Percentiles rank a stretch among this genome's conserved stretches.
These are phyloP conservation scores for Catamblyrhynchus diadema DNA, from an alignment of 2,797 vertebrate species.

Conservation along the genomic window DNA sequence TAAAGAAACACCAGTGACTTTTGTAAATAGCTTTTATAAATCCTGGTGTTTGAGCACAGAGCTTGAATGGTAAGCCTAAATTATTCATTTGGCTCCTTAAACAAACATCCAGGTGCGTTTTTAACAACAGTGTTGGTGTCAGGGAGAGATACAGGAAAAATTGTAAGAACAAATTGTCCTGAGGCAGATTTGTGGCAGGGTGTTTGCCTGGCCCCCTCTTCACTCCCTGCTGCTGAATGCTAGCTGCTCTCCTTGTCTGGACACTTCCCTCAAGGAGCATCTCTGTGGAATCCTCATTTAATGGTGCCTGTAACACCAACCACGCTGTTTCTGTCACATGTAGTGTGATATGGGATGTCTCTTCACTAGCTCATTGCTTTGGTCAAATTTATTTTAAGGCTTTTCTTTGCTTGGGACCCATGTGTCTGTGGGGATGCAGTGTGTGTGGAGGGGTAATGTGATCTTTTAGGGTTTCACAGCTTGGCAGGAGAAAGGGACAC, in stretches of 20 bases:
- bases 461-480: background rate
- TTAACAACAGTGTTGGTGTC: background rate
- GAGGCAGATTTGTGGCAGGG: background rate
- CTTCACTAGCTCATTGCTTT: background rate
- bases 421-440: background rate
- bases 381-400: background rate
- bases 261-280: background rate
- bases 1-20: background rate
- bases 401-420: background rate
- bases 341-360: too few relatives aligned
- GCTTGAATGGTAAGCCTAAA: background rate
- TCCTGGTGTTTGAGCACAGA: background rate
- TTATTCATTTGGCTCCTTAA: constrained; percentile 14
- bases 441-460: background rate
- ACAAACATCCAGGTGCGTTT: background rate
- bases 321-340: rapidly evolving
- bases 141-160: background rate
- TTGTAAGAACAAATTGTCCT: background rate
- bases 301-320: background rate
- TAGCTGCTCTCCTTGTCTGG: background rate
- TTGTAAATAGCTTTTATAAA: constrained; percentile 6
- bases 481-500: background rate
- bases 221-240: background rate
- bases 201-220: background rate
- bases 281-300: background rate